Conservation (phyloP, 2,113 vertebrate species). For the Asarcornis scutulata region DNA sequence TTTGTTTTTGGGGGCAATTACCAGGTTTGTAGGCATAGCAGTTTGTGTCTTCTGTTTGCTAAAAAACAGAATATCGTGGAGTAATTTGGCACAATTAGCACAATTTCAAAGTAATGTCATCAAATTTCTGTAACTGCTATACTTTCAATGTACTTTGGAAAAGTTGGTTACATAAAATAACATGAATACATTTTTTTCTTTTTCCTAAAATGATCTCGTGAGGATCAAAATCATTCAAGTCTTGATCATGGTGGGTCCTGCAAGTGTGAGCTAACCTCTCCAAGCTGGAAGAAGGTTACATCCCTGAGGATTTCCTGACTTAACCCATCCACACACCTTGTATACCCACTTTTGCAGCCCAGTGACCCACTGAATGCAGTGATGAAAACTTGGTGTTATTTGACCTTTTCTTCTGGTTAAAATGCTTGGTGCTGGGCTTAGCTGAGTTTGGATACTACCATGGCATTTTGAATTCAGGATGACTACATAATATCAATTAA, state of each 20-base stretch:
- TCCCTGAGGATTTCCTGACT: background rate
- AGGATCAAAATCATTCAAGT: background rate
- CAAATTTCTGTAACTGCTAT: background rate
- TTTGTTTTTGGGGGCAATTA: background rate
- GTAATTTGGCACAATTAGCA: background rate
- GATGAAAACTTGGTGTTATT: slow-evolving; percentile 20
- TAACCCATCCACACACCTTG: background rate
- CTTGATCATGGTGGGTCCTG: background rate
- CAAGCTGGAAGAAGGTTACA: background rate
- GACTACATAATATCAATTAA: slow-evolving; percentile 62
- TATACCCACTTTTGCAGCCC: slow-evolving; percentile 19
- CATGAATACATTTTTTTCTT: background rate
- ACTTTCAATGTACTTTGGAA: background rate
- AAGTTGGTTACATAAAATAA: background rate
- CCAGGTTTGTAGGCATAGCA: background rate
- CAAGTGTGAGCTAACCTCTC: background rate
- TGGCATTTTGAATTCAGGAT: slow-evolving; percentile 34
- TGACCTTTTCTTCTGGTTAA: slow-evolving; percentile 60
- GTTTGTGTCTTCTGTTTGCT: background rate
- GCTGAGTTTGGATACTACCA: background rate
- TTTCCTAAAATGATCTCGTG: background rate
- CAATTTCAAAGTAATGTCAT: background rate
- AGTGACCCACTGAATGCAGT: slow-evolving; percentile 21
- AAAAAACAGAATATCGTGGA: background rate
- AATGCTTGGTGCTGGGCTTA: slow-evolving; percentile 19